A percentile compares a stretch with the other conserved stretches of the same genome.
phyloP scores from a whole-genome alignment of 2,113 vertebrate genomes.

The Mohoua ochrocephala region DNA sequence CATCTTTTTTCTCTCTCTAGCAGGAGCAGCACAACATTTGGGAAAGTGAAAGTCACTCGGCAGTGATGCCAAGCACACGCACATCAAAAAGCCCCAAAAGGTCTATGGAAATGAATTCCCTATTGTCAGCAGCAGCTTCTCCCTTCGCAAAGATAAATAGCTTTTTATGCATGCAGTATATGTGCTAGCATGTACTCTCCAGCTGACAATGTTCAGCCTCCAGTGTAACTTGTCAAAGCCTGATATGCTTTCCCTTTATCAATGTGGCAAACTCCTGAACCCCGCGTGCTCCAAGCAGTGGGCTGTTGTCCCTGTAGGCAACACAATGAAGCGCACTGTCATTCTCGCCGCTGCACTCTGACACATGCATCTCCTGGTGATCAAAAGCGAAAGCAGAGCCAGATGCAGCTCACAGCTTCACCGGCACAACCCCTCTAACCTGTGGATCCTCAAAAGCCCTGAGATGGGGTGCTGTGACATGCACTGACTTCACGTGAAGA shows the following conservation, averaged over 20 bases:
- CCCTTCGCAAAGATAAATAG: not conserved
- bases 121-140: not conserved
- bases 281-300: not conserved
- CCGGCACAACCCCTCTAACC: not conserved
- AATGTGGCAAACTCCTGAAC: conserved; percentile 18
- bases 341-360: not conserved
- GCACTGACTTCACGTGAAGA: not conserved
- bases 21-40: not conserved
- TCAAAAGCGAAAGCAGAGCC: not conserved
- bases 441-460: not conserved
- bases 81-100: not conserved
- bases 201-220: conserved; percentile 14
- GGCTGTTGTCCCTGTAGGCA: conserved; percentile 20
- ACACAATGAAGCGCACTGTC: not conserved
- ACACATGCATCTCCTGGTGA: not conserved
- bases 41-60: not conserved
- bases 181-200: not conserved
- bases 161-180: not conserved
- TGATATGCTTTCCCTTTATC: conserved; percentile 39
- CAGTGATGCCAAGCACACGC: fast-evolving
- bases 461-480: not conserved
- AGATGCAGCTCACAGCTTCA: not conserved
- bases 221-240: conserved; percentile 28
- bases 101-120: not conserved
- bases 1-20: not conserved